A percentile compares a stretch with the other conserved stretches of the same genome.
phyloP scores from a whole-genome alignment of 2,113 vertebrate species.

The Scolopax mira region DNA sequence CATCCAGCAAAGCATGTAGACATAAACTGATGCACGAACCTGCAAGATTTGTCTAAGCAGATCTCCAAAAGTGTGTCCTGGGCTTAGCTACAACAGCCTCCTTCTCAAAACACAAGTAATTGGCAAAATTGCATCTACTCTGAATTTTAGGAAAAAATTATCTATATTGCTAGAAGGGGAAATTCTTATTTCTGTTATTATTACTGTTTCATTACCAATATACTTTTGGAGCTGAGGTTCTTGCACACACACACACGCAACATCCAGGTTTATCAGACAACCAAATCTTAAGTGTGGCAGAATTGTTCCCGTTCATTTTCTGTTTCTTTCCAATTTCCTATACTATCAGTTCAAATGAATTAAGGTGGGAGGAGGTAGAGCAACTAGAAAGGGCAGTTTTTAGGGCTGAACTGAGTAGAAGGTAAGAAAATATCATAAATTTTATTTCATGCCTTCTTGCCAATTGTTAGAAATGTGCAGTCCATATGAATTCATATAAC shows the following conservation, averaged over 20 bases:
- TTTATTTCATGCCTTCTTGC: constrained; percentile 78
- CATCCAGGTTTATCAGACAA: background rate
- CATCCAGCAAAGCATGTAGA: background rate
- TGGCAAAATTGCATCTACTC: background rate
- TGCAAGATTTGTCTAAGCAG: background rate
- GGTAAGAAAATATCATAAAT: constrained; percentile 80
- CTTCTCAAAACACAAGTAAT: background rate
- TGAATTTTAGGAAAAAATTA: background rate
- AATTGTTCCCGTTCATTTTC: background rate
- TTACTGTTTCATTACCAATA: background rate
- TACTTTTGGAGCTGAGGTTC: background rate
- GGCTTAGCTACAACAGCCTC: background rate
- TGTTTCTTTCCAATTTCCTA: background rate
- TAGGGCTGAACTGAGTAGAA: constrained; percentile 67
- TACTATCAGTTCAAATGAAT: constrained; percentile 15
- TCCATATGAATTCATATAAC: constrained; percentile 84
- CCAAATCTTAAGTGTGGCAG: background rate
- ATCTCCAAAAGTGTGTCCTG: background rate
- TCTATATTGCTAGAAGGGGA: background rate
- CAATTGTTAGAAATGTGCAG: constrained; percentile 83
- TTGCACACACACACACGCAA: background rate
- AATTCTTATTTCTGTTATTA: background rate
- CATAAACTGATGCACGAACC: background rate
- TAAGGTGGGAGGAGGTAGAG: constrained; percentile 59
- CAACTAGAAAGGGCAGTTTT: constrained; percentile 63